Percentiles rank a stretch among this genome's conserved stretches.
These are phyloP conservation scores for Lasius platythorax DNA, from an alignment of 2,888 invertebrate species.

Conservation along the genomic window DNA sequence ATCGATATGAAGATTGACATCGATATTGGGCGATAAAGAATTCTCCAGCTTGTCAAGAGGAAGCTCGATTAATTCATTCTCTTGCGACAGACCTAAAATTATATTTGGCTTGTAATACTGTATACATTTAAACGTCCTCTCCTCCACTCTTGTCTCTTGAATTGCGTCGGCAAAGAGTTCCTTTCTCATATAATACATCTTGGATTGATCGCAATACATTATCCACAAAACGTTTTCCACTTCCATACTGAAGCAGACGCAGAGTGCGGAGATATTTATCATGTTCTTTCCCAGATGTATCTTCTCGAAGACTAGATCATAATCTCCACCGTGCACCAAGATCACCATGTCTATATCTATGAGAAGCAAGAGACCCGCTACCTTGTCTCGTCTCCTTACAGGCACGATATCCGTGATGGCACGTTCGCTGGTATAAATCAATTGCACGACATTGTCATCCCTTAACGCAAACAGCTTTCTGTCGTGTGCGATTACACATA, in stretches of 20 bases:
- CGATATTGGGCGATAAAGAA: constrained; percentile 13
- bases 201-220: constrained; percentile 72
- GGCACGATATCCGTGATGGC: constrained; percentile 74
- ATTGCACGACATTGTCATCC: constrained; percentile 60
- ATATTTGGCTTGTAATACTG: constrained; percentile 71
- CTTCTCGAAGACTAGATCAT: constrained; percentile 75
- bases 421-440: constrained; percentile 73
- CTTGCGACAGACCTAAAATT: constrained; percentile 72
- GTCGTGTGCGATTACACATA: constrained; percentile 77
- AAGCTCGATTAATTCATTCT: constrained; percentile 69
- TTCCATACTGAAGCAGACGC: constrained; percentile 65
- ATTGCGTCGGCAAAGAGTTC: constrained; percentile 52
- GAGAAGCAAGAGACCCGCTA: constrained; percentile 73
- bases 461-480: constrained; percentile 74
- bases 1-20: constrained; percentile 68
- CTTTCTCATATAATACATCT: constrained; percentile 73
- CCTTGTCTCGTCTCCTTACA: constrained; percentile 65
- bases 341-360: constrained; percentile 65
- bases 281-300: constrained; percentile 69
- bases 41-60: constrained; percentile 59
- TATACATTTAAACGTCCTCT: constrained; percentile 72
- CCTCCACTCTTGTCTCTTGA: constrained; percentile 58
- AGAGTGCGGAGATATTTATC: constrained; percentile 55
- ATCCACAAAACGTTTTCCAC: constrained; percentile 73
- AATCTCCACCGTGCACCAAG: constrained; percentile 68